phyloP scores from a whole-genome alignment of 2,888 invertebrate genomes.

The Chironomus tentans region DNA sequence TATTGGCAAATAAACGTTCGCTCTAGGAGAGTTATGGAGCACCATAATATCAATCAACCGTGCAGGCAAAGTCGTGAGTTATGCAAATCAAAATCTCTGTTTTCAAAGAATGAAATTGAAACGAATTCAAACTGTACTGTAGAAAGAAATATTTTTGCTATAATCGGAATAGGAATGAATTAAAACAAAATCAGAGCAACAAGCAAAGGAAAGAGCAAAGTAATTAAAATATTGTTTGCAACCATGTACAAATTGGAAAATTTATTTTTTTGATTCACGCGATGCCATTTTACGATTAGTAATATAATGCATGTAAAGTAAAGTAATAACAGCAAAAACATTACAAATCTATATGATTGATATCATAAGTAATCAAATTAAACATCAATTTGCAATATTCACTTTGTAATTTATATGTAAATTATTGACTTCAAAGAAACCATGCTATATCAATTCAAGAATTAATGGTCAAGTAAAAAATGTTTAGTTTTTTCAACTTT shows the following conservation, averaged over 20 bases:
- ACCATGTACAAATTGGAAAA: slow-evolving; percentile 19
- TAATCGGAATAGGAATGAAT: not conserved
- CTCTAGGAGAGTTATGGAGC: not conserved
- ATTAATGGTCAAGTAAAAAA: too few relatives aligned
- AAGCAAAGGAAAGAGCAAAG: not conserved
- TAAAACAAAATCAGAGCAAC: not conserved
- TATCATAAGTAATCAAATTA: slow-evolving; percentile 14
- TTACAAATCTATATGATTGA: slow-evolving; percentile 3
- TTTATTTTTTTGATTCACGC: slow-evolving; percentile 16
- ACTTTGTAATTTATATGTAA: not conserved
- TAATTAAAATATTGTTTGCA: slow-evolving; percentile 23
- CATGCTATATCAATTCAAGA: too few relatives aligned
- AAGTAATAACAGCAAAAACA: too few relatives aligned
- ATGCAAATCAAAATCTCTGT: not conserved
- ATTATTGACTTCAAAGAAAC: too few relatives aligned
- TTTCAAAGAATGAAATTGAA: too few relatives aligned
- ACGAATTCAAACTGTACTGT: too few relatives aligned
- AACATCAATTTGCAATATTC: slow-evolving; percentile 14
- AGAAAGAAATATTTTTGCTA: too few relatives aligned
- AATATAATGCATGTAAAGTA: not conserved
- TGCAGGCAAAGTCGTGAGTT: not conserved
- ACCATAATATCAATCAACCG: not conserved
- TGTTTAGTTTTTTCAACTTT: too few relatives aligned
- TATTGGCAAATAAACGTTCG: not conserved
- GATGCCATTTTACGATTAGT: not conserved